These are phyloP conservation scores for Drosophila parvula DNA, from an alignment of 1,140 invertebrate species.

Conservation along the genomic window DNA sequence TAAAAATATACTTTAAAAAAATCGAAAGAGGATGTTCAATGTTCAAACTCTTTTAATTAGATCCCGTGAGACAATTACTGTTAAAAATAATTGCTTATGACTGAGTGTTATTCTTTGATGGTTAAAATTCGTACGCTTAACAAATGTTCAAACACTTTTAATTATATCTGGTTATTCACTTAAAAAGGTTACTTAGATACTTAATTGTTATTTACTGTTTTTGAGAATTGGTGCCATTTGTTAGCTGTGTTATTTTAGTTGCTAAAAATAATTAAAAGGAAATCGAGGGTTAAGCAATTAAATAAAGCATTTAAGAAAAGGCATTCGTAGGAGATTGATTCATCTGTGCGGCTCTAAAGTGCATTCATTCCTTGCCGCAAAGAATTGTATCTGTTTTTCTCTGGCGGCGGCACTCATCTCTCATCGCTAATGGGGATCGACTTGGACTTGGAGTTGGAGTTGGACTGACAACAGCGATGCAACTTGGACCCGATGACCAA, in stretches of 20 bases:
- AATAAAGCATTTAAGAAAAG: not conserved
- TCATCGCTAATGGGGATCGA: conserved; percentile 39
- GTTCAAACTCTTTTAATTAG: too few species aligned
- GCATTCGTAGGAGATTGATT: conserved; percentile 23
- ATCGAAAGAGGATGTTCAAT: too few species aligned
- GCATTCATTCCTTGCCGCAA: conserved; percentile 5
- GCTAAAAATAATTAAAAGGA: not conserved
- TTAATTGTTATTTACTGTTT: not conserved
- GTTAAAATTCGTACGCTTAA: too few species aligned
- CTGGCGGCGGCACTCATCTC: conserved; percentile 26
- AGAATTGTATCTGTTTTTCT: conserved; percentile 14
- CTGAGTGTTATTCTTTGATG: too few species aligned
- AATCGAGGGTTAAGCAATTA: not conserved
- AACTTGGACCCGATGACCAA: conserved; percentile 45
- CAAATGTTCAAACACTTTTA: too few species aligned
- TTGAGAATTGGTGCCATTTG: not conserved
- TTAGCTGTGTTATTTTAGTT: not conserved
- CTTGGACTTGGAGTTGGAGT: conserved; percentile 3
- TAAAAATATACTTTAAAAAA: not conserved
- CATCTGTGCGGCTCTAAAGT: conserved; percentile 19
- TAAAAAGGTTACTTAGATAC: not conserved
- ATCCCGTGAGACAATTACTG: too few species aligned
- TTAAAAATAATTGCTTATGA: too few species aligned
- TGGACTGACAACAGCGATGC: conserved; percentile 33
- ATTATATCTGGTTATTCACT: not conserved